Evolutionary conservation across 2,113 vertebrate species (phyloP).

Genomic region (Zosterops hypoxanthus): DNA sequence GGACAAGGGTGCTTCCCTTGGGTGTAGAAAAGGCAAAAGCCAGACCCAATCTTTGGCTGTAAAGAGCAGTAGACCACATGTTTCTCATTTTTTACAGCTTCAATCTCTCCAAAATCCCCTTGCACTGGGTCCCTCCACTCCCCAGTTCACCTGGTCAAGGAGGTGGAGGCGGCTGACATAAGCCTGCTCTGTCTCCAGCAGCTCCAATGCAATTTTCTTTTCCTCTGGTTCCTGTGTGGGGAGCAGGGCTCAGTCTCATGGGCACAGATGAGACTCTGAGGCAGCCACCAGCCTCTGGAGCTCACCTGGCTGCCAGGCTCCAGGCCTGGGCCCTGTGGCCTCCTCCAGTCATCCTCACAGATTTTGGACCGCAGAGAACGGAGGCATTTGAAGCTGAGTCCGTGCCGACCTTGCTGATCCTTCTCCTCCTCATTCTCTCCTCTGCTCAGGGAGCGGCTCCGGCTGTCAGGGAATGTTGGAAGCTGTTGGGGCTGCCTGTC

Average conservation of each 20-base stretch:
- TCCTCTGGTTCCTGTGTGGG: constrained; percentile 69
- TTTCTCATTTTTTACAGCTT: not conserved
- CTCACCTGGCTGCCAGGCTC: not conserved
- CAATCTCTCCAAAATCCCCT: not conserved
- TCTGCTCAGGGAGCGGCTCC: not conserved
- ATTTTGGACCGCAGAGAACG: constrained; percentile 66
- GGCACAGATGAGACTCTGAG: not conserved
- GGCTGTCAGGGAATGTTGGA: not conserved
- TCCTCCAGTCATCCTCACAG: constrained; percentile 64
- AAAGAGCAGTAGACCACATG: not conserved
- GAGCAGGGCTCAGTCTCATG: not conserved
- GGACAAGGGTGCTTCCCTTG: not conserved
- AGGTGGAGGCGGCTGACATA: constrained; percentile 86
- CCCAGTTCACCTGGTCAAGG: constrained; percentile 80
- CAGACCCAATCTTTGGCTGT: not conserved
- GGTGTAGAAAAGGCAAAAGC: not conserved
- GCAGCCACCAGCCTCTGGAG: not conserved
- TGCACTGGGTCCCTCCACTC: not conserved
- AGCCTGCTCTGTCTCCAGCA: constrained; percentile 86
- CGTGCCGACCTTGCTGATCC: not conserved
- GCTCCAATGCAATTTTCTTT: constrained; percentile 81
- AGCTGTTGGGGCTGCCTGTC: not conserved
- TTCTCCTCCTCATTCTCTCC: not conserved
- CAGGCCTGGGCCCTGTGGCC: not conserved
- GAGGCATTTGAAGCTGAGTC: constrained; percentile 68